Conservation (phyloP, 2,888 invertebrate genomes). For the Lepidochrysops patricia region DNA sequence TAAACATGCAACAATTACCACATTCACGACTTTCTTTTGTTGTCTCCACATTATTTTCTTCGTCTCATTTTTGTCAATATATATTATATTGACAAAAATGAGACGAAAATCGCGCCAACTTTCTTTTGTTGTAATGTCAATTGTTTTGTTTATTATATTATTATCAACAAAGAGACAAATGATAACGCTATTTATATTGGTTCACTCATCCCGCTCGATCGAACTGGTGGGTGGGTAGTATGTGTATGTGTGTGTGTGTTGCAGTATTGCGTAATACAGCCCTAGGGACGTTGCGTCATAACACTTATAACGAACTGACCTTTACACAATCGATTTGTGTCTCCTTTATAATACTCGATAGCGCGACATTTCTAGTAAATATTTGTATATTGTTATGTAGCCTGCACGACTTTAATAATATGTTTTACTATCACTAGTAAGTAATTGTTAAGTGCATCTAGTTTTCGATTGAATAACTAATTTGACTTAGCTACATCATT, state of each 20-base stretch:
- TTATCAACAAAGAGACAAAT: neutral
- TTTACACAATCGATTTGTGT: conserved; percentile 58
- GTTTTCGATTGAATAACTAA: no score
- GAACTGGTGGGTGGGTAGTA: conserved; percentile 11
- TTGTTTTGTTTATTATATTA: neutral
- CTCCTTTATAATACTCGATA: conserved; percentile 13
- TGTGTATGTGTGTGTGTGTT: conserved; percentile 30
- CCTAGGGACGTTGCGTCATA: conserved; percentile 59
- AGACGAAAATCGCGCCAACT: neutral
- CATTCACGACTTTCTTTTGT: no score
- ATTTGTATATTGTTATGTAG: neutral
- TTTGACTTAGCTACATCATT: no score
- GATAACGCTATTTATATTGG: neutral
- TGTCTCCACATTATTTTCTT: no score
- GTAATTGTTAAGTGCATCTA: no score
- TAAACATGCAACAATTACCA: neutral
- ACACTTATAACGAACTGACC: conserved; percentile 59
- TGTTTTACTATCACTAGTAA: no score
- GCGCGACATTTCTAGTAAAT: neutral
- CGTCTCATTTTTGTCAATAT: no score
- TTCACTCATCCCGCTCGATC: neutral
- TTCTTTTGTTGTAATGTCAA: neutral
- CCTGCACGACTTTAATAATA: neutral
- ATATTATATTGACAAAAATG: no score
- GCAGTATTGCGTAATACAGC: conserved; percentile 57